Conservation (phyloP, 2,113 vertebrate genomes). For the Microcebus lehilahytsara region DNA sequence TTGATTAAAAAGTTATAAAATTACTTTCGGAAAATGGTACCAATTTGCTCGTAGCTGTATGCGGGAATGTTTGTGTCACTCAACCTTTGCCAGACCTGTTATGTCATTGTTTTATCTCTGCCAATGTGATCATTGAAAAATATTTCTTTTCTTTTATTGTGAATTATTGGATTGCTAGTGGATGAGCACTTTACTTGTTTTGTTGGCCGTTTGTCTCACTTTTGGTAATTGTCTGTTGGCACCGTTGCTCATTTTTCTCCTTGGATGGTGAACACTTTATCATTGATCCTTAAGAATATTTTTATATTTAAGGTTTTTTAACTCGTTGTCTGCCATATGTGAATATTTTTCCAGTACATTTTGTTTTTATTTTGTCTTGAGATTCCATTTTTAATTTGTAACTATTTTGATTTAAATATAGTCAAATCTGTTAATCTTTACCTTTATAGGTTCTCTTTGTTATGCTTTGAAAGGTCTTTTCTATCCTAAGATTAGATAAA, state of each 20-base stretch:
- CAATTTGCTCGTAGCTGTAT: too few relatives aligned
- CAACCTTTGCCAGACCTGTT: too few relatives aligned
- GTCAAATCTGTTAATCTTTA: not conserved
- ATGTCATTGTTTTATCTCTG: too few relatives aligned
- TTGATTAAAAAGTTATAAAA: too few relatives aligned
- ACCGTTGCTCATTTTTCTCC: not conserved
- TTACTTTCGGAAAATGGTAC: too few relatives aligned
- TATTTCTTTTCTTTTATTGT: too few relatives aligned
- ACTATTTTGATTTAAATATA: not conserved
- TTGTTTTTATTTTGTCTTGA: constrained; percentile 23
- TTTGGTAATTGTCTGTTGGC: not conserved
- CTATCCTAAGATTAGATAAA: not conserved
- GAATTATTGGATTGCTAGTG: too few relatives aligned
- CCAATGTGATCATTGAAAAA: too few relatives aligned
- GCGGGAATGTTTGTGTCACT: too few relatives aligned
- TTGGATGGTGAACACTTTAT: not conserved
- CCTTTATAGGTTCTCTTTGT: not conserved
- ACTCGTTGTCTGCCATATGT: not conserved
- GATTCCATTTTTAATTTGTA: not conserved
- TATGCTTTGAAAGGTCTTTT: not conserved
- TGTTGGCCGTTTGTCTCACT: too few relatives aligned
- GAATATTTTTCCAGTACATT: not conserved
- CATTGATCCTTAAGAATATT: not conserved
- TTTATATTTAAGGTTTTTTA: not conserved
- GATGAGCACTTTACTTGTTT: too few relatives aligned